Evolutionary conservation across 1,140 invertebrate species (phyloP), one percentile per base, ranked within the genome.

Genomic region (Belonocnema kinseyi): DNA sequence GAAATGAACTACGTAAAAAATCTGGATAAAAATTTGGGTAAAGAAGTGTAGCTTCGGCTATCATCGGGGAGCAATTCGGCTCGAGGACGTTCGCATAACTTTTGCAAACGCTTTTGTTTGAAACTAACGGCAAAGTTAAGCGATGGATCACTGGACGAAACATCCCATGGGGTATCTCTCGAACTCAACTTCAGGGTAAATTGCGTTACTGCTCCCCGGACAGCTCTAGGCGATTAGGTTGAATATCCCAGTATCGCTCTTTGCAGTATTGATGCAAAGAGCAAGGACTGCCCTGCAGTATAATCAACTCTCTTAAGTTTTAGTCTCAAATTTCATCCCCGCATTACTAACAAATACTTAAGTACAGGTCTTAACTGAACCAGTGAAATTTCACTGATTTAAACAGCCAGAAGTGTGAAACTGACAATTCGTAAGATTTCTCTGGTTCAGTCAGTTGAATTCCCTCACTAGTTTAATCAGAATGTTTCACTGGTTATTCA

Each of bases 141-240:
- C 86, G 82, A 87, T 86, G 83, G 85, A 87, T 87, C 86, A 85
- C 84, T 75, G 80, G 76, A 77, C 74, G 79, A 83, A 83, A 83
- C 78, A 84, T 87, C 86, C 85, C 86, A 82, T 84, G 86, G 13
- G 84, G 85, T 79, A 83, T 85, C 84, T 86, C 82, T 84, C 66
- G 61, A 74, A 71, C 82, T 83, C 77, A 80, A 85, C 82, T 88
- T 86, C 79, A 76, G 83, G 83, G 86, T 88, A 86, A 80, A 88
- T 88, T 86, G 84, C 84, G 82, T 85, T 86, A 86, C 79, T 86
- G 82, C 82, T 86, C 86, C 86, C 85, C 73, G 80, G 84, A 77
- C 78, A 80, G 77, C 81, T 84, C 81, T 85, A 81, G 82, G 84
- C 85, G 83, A 87, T 87, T 87, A 86, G 85, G 81, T 85, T 52